Evolutionary conservation across 2,113 vertebrate genomes (phyloP).

Genomic region (Gymnorhina tibicen): DNA sequence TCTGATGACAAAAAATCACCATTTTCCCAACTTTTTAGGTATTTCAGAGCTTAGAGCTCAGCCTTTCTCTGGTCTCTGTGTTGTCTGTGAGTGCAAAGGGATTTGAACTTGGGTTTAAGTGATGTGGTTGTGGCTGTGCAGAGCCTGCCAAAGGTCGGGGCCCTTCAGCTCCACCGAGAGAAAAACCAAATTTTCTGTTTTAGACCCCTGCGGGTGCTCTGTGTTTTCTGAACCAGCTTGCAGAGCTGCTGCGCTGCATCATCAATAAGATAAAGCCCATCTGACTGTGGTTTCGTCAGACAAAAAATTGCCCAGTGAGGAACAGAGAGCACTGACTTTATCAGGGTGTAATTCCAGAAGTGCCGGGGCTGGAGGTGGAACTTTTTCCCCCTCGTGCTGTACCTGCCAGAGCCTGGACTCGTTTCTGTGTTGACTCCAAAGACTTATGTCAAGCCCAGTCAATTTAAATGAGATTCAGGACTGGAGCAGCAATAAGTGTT

Average conservation of each 20-base stretch:
- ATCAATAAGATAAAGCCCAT: not conserved
- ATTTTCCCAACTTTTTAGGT: not conserved
- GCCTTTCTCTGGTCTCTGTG: not conserved
- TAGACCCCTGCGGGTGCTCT: not conserved
- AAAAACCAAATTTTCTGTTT: not conserved
- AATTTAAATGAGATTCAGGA: constrained; percentile 58
- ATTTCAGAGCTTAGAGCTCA: not conserved
- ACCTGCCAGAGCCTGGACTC: not conserved
- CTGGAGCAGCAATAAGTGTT: constrained; percentile 45
- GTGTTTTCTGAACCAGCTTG: not conserved
- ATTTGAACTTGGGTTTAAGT: not conserved
- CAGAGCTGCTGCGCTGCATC: not conserved
- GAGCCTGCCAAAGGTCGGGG: not conserved
- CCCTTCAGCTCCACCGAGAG: not conserved
- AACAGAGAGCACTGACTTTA: not conserved
- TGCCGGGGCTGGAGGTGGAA: not conserved
- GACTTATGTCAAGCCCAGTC: constrained; percentile 46
- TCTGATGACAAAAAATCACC: not conserved
- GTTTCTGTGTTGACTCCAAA: constrained; percentile 7
- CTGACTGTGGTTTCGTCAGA: not conserved
- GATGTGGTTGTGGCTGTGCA: not conserved
- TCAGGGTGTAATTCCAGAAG: not conserved
- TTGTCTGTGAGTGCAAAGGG: not conserved
- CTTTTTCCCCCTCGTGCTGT: not conserved
- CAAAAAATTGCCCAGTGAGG: not conserved